phyloP scores from a whole-genome alignment of 2,113 vertebrate genomes.

The Bubo scandiacus region DNA sequence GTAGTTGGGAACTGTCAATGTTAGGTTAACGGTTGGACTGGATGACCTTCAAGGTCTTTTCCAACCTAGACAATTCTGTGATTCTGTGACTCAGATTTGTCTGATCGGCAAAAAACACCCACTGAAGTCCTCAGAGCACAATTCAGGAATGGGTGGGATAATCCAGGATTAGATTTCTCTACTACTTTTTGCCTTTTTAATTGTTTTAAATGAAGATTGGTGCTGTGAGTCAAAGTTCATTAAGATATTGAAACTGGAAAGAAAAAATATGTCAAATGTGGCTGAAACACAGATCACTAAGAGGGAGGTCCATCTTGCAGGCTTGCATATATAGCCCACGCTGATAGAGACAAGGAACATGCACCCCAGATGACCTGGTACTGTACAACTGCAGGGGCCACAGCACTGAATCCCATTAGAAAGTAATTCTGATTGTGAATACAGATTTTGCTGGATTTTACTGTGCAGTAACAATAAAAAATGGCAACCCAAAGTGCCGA shows the following conservation, averaged over 20 bases:
- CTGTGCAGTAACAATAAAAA: background rate
- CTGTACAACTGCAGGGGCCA: background rate
- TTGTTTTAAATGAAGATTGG: background rate
- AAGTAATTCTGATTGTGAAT: background rate
- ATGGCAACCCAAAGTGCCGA: background rate
- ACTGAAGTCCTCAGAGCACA: background rate
- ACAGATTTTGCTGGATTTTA: background rate
- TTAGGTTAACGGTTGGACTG: too few relatives aligned
- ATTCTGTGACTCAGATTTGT: background rate
- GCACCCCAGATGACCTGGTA: background rate
- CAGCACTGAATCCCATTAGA: background rate
- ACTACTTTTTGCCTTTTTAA: background rate
- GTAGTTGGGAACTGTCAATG: too few relatives aligned
- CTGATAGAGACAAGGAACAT: background rate
- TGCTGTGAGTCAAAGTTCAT: background rate
- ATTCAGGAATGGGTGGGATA: background rate
- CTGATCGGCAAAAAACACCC: background rate
- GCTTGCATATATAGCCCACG: background rate
- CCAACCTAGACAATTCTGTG: too few relatives aligned
- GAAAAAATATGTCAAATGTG: background rate
- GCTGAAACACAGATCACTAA: background rate
- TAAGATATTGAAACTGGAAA: background rate
- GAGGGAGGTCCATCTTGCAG: background rate
- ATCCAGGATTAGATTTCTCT: background rate
- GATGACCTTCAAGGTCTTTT: too few relatives aligned